Evolutionary conservation across 2,888 invertebrate genomes (phyloP).

Genomic region (Malacosoma neustria): DNA sequence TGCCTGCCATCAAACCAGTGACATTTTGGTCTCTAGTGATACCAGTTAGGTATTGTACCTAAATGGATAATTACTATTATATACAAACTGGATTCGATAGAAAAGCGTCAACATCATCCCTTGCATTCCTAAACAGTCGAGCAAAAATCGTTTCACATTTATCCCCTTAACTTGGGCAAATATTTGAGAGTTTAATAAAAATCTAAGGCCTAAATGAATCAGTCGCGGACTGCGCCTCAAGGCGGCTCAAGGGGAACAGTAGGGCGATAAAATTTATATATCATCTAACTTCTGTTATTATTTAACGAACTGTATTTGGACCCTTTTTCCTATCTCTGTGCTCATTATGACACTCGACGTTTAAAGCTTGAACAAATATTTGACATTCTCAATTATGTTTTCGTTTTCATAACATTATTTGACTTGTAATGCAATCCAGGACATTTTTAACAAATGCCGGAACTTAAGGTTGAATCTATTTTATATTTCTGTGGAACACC

Average conservation of each 20-base stretch:
- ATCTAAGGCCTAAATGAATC: conserved; percentile 62
- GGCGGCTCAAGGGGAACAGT: conserved; percentile 38
- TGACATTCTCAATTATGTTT: background rate
- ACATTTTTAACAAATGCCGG: too few species aligned
- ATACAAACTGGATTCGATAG: too few species aligned
- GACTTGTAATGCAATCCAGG: too few species aligned
- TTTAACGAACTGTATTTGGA: conserved; percentile 58
- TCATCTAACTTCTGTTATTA: conserved; percentile 61
- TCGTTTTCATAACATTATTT: background rate
- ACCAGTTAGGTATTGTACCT: too few species aligned
- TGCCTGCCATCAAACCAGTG: too few species aligned
- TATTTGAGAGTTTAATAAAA: conserved; percentile 66
- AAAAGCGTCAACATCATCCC: too few species aligned
- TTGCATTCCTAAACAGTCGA: too few species aligned
- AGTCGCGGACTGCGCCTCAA: conserved; percentile 39
- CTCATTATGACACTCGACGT: conserved; percentile 47
- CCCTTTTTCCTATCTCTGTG: conserved; percentile 39
- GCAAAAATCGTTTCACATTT: too few species aligned
- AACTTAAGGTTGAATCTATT: too few species aligned
- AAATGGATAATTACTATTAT: too few species aligned
- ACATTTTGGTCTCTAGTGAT: too few species aligned
- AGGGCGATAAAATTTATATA: conserved; percentile 61
- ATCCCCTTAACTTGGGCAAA: conserved; percentile 50
- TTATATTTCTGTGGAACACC: too few species aligned
- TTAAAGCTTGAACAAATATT: conserved; percentile 17